These are phyloP conservation scores for Rhinichthys klamathensis DNA, from an alignment of 2,113 vertebrate genomes.

Conservation along the genomic window DNA sequence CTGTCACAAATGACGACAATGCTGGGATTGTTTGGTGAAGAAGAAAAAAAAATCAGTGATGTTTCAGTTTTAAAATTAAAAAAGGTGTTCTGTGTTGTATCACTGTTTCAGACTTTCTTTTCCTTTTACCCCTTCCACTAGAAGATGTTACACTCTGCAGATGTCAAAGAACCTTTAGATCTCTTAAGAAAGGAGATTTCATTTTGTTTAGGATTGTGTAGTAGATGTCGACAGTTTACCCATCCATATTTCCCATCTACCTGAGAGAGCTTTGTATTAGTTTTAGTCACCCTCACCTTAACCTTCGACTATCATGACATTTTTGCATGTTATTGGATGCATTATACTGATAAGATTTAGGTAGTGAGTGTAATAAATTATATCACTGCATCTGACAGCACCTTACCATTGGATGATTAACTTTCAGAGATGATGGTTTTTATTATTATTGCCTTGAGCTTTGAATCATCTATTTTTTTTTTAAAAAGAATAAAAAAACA, in stretches of 20 bases:
- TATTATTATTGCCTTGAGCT: not conserved
- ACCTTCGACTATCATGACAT: not conserved
- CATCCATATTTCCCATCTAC: not conserved
- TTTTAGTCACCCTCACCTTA: not conserved
- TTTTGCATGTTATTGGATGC: conserved; percentile 10
- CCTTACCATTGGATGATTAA: conserved; percentile 1
- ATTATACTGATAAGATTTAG: not conserved
- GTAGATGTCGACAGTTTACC: not conserved
- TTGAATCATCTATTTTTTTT: not conserved
- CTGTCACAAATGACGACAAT: not conserved
- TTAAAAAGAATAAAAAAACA: not conserved
- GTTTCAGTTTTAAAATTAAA: not conserved
- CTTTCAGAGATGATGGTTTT: conserved; percentile 1
- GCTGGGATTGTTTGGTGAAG: not conserved
- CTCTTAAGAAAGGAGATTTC: not conserved
- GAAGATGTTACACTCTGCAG: not conserved
- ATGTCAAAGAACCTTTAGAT: not conserved
- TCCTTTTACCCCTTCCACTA: not conserved
- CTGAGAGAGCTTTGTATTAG: not conserved
- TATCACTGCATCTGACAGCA: conserved; percentile 4
- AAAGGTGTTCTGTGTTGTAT: not conserved
- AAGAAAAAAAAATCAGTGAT: not conserved
- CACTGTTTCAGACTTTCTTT: not conserved
- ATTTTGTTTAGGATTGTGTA: not conserved
- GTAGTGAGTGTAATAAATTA: conserved; percentile 2